Evolutionary conservation across 1,140 invertebrate species (phyloP).

Genomic region (Drosophila mojavensis): DNA sequence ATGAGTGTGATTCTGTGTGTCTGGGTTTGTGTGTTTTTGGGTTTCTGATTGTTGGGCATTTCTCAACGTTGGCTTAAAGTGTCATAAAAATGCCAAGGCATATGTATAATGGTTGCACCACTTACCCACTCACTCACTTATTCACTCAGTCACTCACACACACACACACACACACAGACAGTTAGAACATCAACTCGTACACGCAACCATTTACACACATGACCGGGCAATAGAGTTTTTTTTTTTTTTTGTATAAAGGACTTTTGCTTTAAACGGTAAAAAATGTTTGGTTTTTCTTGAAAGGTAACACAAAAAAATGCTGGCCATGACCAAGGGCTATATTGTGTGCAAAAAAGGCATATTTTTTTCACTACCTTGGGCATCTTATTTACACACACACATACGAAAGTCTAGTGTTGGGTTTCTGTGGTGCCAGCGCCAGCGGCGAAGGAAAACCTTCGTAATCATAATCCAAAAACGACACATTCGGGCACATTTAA

Average conservation of each 20-base stretch:
- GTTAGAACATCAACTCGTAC: constrained; percentile 1
- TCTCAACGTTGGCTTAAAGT: constrained; percentile 76
- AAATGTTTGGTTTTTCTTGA: constrained; percentile 11
- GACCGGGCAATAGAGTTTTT: constrained; percentile 58
- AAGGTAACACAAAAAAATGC: constrained; percentile 7
- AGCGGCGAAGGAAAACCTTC: constrained; percentile 30
- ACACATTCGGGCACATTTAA: constrained; percentile 81
- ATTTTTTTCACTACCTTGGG: constrained; percentile 31
- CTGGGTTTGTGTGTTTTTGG: not conserved
- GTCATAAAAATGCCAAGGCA: constrained; percentile 72
- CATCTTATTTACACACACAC: constrained; percentile 40
- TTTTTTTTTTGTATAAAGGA: not conserved
- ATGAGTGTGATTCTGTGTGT: constrained; percentile 4
- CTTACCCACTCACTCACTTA: constrained; percentile 12
- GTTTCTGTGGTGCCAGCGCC: not conserved
- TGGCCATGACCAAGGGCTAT: constrained; percentile 40
- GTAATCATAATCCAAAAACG: constrained; percentile 72
- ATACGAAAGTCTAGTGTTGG: constrained; percentile 2
- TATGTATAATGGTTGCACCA: constrained; percentile 46
- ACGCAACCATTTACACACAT: constrained; percentile 66
- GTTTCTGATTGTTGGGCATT: constrained; percentile 43
- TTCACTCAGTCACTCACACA: constrained; percentile 16
- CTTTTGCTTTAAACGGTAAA: constrained; percentile 41
- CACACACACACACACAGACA: constrained; percentile 16
- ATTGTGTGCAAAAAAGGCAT: constrained; percentile 53